These are phyloP conservation scores for Macropodus opercularis DNA, from an alignment of 2,797 vertebrate genomes.

Conservation along the genomic window DNA sequence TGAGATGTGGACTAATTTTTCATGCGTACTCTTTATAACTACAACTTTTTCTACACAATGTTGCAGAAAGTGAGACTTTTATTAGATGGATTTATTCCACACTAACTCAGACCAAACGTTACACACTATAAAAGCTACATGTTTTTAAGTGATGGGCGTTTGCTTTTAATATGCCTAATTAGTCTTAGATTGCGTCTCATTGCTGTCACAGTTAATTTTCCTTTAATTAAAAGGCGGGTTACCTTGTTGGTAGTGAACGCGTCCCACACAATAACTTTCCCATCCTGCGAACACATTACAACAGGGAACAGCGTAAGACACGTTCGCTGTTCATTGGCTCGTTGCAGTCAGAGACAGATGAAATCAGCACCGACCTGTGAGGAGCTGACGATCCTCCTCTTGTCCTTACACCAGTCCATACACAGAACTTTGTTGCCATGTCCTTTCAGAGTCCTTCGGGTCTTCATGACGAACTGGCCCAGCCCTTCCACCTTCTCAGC, in stretches of 20 bases:
- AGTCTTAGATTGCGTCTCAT: no score
- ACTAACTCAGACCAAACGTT: no score
- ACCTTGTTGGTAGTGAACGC: conserved; percentile 99
- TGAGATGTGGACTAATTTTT: no score
- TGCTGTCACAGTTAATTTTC: no score
- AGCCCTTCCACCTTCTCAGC: conserved; percentile 94
- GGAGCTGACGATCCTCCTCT: conserved; percentile 97
- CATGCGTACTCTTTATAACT: no score
- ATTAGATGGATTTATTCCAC: no score
- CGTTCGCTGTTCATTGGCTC: neutral
- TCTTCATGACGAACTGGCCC: conserved; percentile 99
- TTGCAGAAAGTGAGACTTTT: no score
- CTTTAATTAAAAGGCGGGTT: conserved; percentile 25
- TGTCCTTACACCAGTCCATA: conserved; percentile 99
- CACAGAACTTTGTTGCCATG: conserved; percentile 99
- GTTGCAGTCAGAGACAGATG: neutral
- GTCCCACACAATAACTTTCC: conserved; percentile 99
- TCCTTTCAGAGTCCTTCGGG: conserved; percentile 95
- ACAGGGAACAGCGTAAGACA: neutral
- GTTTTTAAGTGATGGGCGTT: no score
- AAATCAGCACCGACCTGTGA: conserved; percentile 88
- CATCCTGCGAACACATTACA: conserved; percentile 85
- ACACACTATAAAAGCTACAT: no score
- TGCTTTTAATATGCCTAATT: no score
- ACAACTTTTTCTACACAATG: no score